phyloP scores from a whole-genome alignment of 2,888 invertebrate genomes.

The Merodon equestris region DNA sequence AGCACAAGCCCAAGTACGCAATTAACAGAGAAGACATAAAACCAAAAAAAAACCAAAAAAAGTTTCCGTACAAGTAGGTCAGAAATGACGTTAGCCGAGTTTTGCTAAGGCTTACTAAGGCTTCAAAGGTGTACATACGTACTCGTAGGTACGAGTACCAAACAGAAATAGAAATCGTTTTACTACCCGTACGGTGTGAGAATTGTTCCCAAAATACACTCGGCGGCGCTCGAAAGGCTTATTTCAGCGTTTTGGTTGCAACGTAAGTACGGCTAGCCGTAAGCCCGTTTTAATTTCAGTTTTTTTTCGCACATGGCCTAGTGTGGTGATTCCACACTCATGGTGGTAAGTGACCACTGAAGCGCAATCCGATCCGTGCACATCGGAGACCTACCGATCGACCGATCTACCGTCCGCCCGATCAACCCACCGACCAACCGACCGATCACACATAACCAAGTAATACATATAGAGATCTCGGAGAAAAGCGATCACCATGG shows the following conservation, averaged over 20 bases:
- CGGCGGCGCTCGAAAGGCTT: not conserved
- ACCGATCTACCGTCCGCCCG: too few relatives aligned
- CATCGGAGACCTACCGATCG: too few relatives aligned
- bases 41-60: slow-evolving; percentile 4
- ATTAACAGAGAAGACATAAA: slow-evolving; percentile 12
- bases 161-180: not conserved
- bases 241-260: too few relatives aligned
- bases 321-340: slow-evolving; percentile 18
- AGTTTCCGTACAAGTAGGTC: slow-evolving; percentile 50
- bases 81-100: slow-evolving; percentile 37
- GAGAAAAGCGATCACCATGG: slow-evolving; percentile 37
- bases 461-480: slow-evolving; percentile 5
- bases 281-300: too few relatives aligned
- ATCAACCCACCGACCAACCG: not conserved
- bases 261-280: too few relatives aligned
- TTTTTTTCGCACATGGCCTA: slow-evolving; percentile 25
- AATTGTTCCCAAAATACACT: too few relatives aligned
- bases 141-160: not conserved
- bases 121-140: slow-evolving; percentile 6
- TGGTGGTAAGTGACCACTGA: not conserved
- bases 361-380: too few relatives aligned
- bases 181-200: not conserved
- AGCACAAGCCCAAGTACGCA: slow-evolving; percentile 32
- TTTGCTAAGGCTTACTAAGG: slow-evolving; percentile 4
- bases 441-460: slow-evolving; percentile 1